Conservation (phyloP, 2,888 invertebrate species). For the Cosmopolites sordidus region DNA sequence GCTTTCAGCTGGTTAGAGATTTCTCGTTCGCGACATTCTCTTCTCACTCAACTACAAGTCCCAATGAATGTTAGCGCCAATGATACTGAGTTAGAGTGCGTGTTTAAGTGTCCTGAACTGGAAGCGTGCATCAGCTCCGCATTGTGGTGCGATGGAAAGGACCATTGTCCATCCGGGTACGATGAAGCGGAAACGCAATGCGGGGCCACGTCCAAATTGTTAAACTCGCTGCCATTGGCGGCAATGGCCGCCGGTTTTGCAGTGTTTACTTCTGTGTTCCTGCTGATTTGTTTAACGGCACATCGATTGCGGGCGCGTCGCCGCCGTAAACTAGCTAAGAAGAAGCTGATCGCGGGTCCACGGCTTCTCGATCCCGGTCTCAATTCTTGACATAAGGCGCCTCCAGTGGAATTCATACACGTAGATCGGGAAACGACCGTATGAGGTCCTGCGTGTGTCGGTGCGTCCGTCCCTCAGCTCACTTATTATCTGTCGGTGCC, state of each 20-base stretch:
- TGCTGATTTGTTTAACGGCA: slow-evolving; percentile 58
- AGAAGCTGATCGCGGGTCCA: slow-evolving; percentile 55
- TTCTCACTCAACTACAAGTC: slow-evolving; percentile 57
- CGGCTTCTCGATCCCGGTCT: slow-evolving; percentile 62
- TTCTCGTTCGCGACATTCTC: slow-evolving; percentile 58
- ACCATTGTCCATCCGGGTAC: slow-evolving; percentile 62
- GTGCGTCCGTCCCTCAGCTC: slow-evolving; percentile 48
- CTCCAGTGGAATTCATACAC: slow-evolving; percentile 89
- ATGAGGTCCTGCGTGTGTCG: slow-evolving; percentile 54
- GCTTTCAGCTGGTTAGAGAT: slow-evolving; percentile 77
- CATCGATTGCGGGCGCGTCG: slow-evolving; percentile 55
- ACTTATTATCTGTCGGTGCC: slow-evolving; percentile 48
- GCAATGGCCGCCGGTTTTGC: slow-evolving; percentile 58
- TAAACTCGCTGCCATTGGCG: slow-evolving; percentile 54
- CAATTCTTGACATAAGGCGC: slow-evolving; percentile 83
- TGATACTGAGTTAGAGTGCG: slow-evolving; percentile 56
- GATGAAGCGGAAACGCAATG: slow-evolving; percentile 69
- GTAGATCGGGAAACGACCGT: slow-evolving; percentile 91
- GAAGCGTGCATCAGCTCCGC: slow-evolving; percentile 72
- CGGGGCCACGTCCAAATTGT: slow-evolving; percentile 53
- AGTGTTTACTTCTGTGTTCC: slow-evolving; percentile 54
- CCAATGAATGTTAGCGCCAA: slow-evolving; percentile 51
- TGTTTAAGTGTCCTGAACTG: slow-evolving; percentile 66
- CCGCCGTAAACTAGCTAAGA: slow-evolving; percentile 51
- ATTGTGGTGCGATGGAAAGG: slow-evolving; percentile 71